Conservation (phyloP, 2,797 vertebrate species). For the Sebastes hubbsi region DNA sequence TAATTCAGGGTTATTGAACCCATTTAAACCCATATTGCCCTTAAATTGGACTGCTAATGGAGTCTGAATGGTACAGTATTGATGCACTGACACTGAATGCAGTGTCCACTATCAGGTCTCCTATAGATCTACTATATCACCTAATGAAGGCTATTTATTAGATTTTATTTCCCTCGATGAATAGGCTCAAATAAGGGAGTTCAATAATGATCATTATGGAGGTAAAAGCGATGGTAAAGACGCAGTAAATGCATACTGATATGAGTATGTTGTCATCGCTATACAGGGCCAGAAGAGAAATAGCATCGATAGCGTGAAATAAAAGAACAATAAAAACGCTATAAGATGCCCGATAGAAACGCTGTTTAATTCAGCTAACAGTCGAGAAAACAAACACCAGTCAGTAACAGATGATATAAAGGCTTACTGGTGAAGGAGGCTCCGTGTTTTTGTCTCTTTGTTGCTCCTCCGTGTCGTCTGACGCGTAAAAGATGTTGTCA, state of each 20-base stretch:
- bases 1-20: background rate
- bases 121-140: background rate
- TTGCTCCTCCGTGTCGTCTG: slow-evolving; percentile 24
- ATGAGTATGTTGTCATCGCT: background rate
- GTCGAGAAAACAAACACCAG: background rate
- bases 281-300: slow-evolving; percentile 1
- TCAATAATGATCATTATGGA: background rate
- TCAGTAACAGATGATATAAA: background rate
- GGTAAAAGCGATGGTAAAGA: background rate
- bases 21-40: background rate
- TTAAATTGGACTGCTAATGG: background rate
- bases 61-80: background rate
- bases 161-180: background rate
- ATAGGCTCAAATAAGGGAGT: background rate
- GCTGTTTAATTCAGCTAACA: background rate
- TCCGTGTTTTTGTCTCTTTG: background rate
- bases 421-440: slow-evolving; percentile 47
- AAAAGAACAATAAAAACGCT: background rate
- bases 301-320: background rate
- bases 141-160: background rate
- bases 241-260: background rate
- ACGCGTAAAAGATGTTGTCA: slow-evolving; percentile 21
- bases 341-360: background rate
- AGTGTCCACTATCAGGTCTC: background rate
- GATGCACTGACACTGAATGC: background rate